Percentiles rank a stretch among this genome's conserved stretches.
Evolutionary conservation across 23 tunicate species (phyloP).

Genomic region (Halocynthia aurantium): DNA sequence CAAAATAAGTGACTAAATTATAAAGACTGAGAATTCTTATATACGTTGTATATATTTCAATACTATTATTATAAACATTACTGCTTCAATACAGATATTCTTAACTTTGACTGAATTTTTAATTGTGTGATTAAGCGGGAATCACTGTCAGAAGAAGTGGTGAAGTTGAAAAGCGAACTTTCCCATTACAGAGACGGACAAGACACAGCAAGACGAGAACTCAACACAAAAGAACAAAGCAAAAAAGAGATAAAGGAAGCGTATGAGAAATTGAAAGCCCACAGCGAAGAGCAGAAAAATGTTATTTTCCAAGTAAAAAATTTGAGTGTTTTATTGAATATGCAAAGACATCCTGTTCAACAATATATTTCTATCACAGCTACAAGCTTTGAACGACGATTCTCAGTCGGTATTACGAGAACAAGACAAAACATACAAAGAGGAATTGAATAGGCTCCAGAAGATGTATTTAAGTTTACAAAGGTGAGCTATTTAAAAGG

Average conservation of each 20-base stretch:
- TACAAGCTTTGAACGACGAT: conserved; percentile 58
- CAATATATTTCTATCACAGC: conserved; percentile 7
- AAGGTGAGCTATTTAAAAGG: conserved; percentile 32
- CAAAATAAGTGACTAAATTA: too few species aligned
- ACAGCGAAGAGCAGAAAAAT: conserved; percentile 47
- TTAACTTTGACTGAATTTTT: neutral
- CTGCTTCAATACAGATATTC: too few species aligned
- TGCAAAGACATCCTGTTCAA: neutral
- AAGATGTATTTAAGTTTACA: conserved; percentile 37
- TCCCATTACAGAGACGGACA: conserved; percentile 16
- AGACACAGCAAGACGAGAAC: conserved; percentile 13
- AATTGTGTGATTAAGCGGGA: conserved; percentile 7
- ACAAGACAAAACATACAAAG: conserved; percentile 46
- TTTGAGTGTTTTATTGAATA: neutral
- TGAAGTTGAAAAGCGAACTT: conserved; percentile 18
- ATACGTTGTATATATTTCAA: too few species aligned
- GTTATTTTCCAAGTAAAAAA: conserved; percentile 44
- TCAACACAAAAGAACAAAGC: conserved; percentile 35
- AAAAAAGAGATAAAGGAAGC: conserved; percentile 38
- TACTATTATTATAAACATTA: too few species aligned
- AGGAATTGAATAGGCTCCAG: conserved; percentile 48
- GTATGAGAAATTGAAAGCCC: conserved; percentile 49
- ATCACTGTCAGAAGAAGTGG: conserved; percentile 22
- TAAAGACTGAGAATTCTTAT: too few species aligned
- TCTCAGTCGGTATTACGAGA: conserved; percentile 51